Percentiles rank a stretch among this genome's conserved stretches.
Conservation (phyloP, 2,113 vertebrate genomes). For the Struthio camelus region DNA sequence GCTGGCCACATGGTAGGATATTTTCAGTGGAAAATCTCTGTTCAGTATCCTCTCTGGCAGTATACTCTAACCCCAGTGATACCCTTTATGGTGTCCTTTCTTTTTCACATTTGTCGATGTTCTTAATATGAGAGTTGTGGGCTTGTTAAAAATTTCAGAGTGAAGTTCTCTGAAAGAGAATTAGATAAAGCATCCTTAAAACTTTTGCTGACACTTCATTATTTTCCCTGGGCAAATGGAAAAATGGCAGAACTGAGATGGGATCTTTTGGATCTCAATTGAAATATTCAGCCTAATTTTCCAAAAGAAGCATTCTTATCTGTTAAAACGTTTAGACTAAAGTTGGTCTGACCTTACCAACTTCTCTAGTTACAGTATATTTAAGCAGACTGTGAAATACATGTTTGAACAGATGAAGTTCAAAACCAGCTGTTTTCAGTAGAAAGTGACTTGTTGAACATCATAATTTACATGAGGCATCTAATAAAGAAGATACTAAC, state of each 20-base stretch:
- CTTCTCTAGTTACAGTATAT: background rate
- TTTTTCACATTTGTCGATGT: background rate
- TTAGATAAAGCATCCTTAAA: background rate
- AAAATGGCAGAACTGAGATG: background rate
- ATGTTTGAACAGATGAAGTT: background rate
- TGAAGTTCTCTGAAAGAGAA: background rate
- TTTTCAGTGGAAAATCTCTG: background rate
- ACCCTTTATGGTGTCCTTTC: background rate
- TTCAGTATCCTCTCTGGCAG: background rate
- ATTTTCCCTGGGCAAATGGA: background rate
- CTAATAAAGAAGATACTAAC: background rate
- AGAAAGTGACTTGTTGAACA: background rate
- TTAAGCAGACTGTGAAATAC: no score
- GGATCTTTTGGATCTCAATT: background rate
- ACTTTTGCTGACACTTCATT: background rate
- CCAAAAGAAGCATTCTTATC: background rate
- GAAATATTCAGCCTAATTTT: no score
- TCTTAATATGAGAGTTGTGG: background rate
- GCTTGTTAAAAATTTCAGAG: background rate
- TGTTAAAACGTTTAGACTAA: background rate
- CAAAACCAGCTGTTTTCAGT: background rate
- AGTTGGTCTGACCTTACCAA: background rate
- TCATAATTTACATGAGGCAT: background rate
- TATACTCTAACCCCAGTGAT: background rate
- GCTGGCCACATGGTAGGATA: no score